A percentile compares a stretch with the other conserved stretches of the same genome.
phyloP scores from a whole-genome alignment of 2,888 invertebrate genomes.

The Morinoia aosen region DNA sequence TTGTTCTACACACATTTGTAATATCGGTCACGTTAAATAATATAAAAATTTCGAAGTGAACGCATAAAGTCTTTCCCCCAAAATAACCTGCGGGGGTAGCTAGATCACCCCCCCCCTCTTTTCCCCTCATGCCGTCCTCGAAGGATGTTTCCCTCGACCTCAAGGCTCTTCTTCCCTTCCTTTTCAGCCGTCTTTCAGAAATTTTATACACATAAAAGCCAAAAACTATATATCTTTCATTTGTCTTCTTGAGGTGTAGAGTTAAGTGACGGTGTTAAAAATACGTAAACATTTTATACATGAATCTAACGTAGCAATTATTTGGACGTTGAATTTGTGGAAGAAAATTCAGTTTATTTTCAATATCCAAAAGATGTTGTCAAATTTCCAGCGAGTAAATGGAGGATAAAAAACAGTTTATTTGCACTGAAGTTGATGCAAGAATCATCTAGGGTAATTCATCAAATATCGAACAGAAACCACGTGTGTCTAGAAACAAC shows the following conservation, averaged over 20 bases:
- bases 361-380: too few species aligned
- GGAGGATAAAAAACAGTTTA: too few species aligned
- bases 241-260: background rate
- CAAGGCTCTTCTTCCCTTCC: background rate
- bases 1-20: background rate
- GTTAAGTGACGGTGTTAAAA: background rate
- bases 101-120: background rate
- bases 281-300: too few species aligned
- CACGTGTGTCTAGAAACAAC: too few species aligned
- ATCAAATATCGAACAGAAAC: too few species aligned
- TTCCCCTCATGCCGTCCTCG: background rate
- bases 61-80: background rate
- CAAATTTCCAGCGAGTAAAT: too few species aligned
- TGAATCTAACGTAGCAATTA: too few species aligned
- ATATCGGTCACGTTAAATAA: background rate
- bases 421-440: too few species aligned
- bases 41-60: background rate
- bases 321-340: too few species aligned
- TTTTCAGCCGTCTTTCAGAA: background rate
- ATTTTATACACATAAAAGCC: background rate
- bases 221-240: background rate
- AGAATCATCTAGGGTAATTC: too few species aligned
- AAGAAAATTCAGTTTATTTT: too few species aligned
- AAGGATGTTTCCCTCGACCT: background rate
- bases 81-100: constrained; percentile 37